Conservation (phyloP, 2,797 vertebrate species). For the Notoglanidium macrostoma region DNA sequence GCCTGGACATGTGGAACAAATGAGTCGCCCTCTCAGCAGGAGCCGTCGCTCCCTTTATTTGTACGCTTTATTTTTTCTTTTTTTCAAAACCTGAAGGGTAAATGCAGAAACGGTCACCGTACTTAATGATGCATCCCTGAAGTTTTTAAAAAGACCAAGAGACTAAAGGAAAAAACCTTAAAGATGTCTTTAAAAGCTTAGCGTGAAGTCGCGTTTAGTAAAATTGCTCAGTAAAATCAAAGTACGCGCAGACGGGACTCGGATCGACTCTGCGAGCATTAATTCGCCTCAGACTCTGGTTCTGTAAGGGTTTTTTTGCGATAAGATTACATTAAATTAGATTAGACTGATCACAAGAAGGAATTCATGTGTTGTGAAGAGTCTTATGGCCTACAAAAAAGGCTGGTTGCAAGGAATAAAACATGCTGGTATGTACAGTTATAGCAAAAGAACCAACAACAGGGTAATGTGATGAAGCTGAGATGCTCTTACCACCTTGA, state of each 20-base stretch:
- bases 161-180: neutral
- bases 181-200: slow-evolving; percentile 13
- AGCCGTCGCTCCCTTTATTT: slow-evolving; percentile 67
- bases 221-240: neutral
- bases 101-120: slow-evolving; percentile 60
- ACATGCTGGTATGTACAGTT: neutral
- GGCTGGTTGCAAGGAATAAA: neutral
- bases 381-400: neutral
- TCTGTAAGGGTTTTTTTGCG: neutral
- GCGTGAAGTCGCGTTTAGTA: neutral
- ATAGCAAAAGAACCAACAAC: neutral
- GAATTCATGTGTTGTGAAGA: neutral
- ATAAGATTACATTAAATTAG: neutral
- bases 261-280: neutral
- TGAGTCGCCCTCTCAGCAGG: slow-evolving; percentile 70
- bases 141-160: slow-evolving; percentile 51
- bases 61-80: slow-evolving; percentile 69
- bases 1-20: slow-evolving; percentile 79
- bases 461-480: neutral
- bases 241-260: neutral
- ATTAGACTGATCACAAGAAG: neutral
- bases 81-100: slow-evolving; percentile 71
- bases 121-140: slow-evolving; percentile 62
- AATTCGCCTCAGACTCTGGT: neutral
- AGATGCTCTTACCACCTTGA: neutral